These are phyloP conservation scores for Thysanoteuthis rhombus DNA, from an alignment of 2,888 invertebrate genomes.

Conservation along the genomic window DNA sequence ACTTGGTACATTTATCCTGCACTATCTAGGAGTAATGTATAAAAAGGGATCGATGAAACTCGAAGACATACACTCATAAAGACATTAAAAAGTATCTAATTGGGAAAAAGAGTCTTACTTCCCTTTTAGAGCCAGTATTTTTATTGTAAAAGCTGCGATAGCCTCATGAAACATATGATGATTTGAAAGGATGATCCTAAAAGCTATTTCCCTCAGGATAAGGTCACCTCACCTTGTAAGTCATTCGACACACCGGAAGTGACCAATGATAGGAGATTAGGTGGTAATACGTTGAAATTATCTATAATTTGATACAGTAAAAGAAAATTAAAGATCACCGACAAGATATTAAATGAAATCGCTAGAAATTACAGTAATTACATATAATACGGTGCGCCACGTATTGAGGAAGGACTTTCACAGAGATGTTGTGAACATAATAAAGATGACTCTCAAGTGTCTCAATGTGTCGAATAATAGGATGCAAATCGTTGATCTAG, in stretches of 20 bases:
- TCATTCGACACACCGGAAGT: neutral
- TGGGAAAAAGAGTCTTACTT: no score
- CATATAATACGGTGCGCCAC: neutral
- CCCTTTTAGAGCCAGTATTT: no score
- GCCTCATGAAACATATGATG: no score
- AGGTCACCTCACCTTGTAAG: neutral
- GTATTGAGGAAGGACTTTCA: neutral
- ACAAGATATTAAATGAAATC: neutral
- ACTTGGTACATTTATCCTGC: no score
- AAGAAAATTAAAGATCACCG: neutral
- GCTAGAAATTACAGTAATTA: neutral
- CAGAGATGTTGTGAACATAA: neutral
- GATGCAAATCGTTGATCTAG: neutral
- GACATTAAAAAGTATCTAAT: no score
- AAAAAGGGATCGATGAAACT: no score
- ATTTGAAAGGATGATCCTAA: neutral
- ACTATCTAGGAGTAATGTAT: no score
- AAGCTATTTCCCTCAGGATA: neutral
- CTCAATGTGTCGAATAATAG: neutral
- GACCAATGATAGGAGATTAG: neutral
- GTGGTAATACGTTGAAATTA: neutral
- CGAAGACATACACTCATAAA: no score
- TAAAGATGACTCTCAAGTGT: neutral
- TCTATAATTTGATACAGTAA: neutral
- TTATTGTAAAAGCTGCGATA: no score